Percentiles rank a stretch among this genome's conserved stretches.
Evolutionary conservation across 1,140 invertebrate species (phyloP).

Genomic region (Tetragonula clypearis): DNA sequence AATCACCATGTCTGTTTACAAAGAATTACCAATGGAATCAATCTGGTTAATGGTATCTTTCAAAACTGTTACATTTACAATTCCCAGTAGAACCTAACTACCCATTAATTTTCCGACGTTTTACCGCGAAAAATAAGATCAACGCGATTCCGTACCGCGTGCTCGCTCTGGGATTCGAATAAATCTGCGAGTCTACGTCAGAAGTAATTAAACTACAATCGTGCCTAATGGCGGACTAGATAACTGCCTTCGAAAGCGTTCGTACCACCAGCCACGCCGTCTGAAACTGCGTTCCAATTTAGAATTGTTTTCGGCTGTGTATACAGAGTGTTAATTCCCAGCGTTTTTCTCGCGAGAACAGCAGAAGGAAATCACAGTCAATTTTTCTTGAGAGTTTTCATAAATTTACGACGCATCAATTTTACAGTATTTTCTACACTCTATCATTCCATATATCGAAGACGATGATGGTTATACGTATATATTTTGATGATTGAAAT

Average conservation of each 20-base stretch:
- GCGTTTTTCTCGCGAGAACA: not conserved
- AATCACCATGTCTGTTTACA: not conserved
- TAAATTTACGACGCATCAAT: too few species aligned
- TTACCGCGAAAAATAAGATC: not conserved
- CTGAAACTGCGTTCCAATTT: slow-evolving; percentile 32
- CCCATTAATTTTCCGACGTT: not conserved
- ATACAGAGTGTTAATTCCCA: not conserved
- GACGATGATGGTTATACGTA: too few species aligned
- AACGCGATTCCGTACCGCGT: not conserved
- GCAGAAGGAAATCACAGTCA: not conserved
- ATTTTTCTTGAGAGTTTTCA: too few species aligned
- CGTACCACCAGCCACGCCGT: slow-evolving; percentile 27
- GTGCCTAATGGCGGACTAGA: slow-evolving; percentile 54
- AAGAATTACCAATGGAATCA: not conserved
- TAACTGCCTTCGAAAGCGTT: slow-evolving; percentile 48
- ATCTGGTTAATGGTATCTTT: not conserved
- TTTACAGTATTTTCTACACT: too few species aligned
- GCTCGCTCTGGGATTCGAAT: slow-evolving; percentile 2
- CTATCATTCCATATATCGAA: too few species aligned
- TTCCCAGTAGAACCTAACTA: not conserved
- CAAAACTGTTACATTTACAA: not conserved
- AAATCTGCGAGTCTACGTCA: slow-evolving; percentile 35
- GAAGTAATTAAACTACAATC: slow-evolving; percentile 70
- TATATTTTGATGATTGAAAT: too few species aligned
- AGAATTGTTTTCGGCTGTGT: not conserved